Base-by-base conservation (phyloP, 2,113 vertebrate genomes). In the Otis tarda region DNA sequence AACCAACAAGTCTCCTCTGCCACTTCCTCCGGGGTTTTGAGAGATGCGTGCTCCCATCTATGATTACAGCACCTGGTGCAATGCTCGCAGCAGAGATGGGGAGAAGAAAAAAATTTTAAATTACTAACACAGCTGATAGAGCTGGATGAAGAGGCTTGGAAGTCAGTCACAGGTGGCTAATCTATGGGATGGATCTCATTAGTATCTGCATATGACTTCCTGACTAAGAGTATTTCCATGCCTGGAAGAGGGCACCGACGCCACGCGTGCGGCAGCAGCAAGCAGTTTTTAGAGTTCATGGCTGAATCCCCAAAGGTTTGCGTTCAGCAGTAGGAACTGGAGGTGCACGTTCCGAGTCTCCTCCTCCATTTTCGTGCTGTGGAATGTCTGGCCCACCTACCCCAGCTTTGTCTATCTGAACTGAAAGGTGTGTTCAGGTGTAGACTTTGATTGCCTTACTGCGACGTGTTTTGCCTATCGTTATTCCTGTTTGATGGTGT, bases 11-110 rank as follows among this genome's bases (percentile, higher is more conserved):
- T 78, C n/a, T 28, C 55, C 56, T 17, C 31, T 7, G 25, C 37
- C 21, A 2, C 65, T 87, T 85, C 92, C 87, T 56, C 67, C 2
- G 14, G 52, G 5, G 9, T 50, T 93, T 63, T 24, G 25, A 39
- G 57, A 31, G n/a, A 67, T 35, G 2, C 1, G 0, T 2, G 45
- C 18, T 76, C 23, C n/a, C 15, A 0, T 4, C 9, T 1, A 0
- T 12, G 21, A 30, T n/a, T 10, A 53, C 30, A 1, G 10, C 0
- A 3, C 61, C 65, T 43, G 33, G 37, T 53, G n/a, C n/a, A 24
- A 37, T 2, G 18, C 60, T 68, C 1, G 0, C 9, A n/a, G 50
- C 31, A 59, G 52, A 56, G 13, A n/a, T 7, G 28, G 27, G 30
- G 45, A 71, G 56, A 5, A n/a, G 50, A 20, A 31, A 24, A 24